A percentile compares a stretch with the other conserved stretches of the same genome.
Evolutionary conservation across 2,888 invertebrate genomes (phyloP).

Genomic region (Aphodius sticticus): DNA sequence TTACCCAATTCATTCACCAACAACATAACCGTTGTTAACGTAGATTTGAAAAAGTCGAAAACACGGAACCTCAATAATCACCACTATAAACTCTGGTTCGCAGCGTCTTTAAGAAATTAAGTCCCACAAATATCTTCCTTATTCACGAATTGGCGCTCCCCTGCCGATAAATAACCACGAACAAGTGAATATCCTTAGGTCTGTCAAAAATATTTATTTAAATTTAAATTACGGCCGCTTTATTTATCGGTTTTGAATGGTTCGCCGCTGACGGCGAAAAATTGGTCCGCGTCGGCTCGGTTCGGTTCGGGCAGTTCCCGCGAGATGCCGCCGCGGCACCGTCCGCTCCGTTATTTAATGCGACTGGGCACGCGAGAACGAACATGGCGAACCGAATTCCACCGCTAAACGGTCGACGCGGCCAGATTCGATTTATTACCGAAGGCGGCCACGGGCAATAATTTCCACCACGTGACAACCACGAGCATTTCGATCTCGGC

Average conservation of each 20-base stretch:
- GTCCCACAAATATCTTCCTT: background rate
- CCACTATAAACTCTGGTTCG: background rate
- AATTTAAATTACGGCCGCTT: slow-evolving; percentile 46
- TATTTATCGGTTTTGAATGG: slow-evolving; percentile 45
- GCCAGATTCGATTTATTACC: slow-evolving; percentile 35
- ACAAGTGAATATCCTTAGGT: slow-evolving; percentile 41
- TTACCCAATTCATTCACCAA: background rate
- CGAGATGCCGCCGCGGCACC: slow-evolving; percentile 18
- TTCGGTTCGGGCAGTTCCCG: slow-evolving; percentile 44
- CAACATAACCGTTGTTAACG: background rate
- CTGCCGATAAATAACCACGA: slow-evolving; percentile 36
- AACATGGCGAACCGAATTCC: slow-evolving; percentile 44
- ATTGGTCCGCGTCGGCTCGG: slow-evolving; percentile 36
- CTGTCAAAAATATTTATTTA: slow-evolving; percentile 48
- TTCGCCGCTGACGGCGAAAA: slow-evolving; percentile 42
- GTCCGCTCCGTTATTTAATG: slow-evolving; percentile 44
- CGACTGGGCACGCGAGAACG: slow-evolving; percentile 45
- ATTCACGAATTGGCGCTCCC: slow-evolving; percentile 4
- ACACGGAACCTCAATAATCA: background rate
- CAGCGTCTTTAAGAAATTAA: background rate
- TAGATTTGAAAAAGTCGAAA: background rate
- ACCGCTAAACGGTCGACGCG: slow-evolving; percentile 30
- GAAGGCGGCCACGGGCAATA: slow-evolving; percentile 9
- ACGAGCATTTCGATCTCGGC: background rate
- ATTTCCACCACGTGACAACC: slow-evolving; percentile 4